These are phyloP conservation scores for Oryzias celebensis DNA, from an alignment of 2,113 vertebrate genomes.

Conservation along the genomic window DNA sequence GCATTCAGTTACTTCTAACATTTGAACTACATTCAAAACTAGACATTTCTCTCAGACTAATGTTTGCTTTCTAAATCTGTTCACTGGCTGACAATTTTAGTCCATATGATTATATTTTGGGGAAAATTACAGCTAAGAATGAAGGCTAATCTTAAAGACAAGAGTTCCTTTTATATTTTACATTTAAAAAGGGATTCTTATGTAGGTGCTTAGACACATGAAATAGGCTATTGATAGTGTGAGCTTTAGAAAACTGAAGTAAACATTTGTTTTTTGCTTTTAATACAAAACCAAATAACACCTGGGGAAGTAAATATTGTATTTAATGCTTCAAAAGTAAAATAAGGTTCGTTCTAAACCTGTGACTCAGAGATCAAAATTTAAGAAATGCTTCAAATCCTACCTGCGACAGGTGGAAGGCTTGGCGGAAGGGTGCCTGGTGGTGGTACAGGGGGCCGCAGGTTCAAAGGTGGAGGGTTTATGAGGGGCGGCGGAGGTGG, in stretches of 20 bases:
- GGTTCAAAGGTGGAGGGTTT: constrained; percentile 90
- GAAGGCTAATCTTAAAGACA: too few relatives aligned
- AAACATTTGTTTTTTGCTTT: not conserved
- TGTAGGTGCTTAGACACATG: too few relatives aligned
- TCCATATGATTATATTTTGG: too few relatives aligned
- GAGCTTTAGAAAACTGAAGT: not conserved
- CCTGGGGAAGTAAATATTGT: not conserved
- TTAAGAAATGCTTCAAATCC: not conserved
- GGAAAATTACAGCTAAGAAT: too few relatives aligned
- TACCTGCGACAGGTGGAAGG: constrained; percentile 93
- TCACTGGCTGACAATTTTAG: too few relatives aligned
- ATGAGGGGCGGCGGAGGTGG: constrained; percentile 89
- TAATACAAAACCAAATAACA: too few relatives aligned
- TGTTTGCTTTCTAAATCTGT: too few relatives aligned
- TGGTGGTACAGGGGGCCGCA: constrained; percentile 90
- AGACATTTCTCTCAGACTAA: too few relatives aligned
- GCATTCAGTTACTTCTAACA: too few relatives aligned
- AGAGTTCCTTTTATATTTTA: too few relatives aligned
- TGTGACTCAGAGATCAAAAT: not conserved
- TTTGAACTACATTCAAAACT: too few relatives aligned
- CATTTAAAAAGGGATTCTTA: too few relatives aligned
- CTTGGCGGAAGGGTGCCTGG: constrained; percentile 90
- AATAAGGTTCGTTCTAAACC: not conserved
- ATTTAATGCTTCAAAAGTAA: not conserved
- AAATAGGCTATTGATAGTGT: not conserved